Evolutionary conservation across 2,797 vertebrate species (phyloP).

Genomic region (Silurus lanzhouensis): DNA sequence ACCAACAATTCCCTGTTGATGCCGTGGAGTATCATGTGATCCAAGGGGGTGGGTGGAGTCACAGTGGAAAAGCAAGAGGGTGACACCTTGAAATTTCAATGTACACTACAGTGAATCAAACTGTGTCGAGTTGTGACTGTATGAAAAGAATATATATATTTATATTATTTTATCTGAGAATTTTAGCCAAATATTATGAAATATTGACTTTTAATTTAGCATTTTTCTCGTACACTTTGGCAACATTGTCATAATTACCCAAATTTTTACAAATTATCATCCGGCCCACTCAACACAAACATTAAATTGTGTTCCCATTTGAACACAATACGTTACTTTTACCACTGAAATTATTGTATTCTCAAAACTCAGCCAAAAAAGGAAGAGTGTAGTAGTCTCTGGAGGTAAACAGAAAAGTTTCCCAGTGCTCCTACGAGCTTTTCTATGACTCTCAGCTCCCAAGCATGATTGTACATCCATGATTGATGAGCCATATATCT

Average conservation of each 20-base stretch:
- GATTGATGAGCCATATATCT: constrained; percentile 42
- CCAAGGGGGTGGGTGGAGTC: background rate
- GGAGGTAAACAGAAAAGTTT: constrained; percentile 11
- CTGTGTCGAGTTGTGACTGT: constrained; percentile 2
- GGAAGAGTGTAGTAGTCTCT: background rate
- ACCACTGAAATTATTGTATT: background rate
- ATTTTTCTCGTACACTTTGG: background rate
- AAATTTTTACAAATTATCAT: too few relatives aligned
- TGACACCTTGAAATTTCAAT: background rate
- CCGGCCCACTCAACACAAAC: background rate
- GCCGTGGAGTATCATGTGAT: constrained; percentile 16
- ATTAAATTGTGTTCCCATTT: background rate
- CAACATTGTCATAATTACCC: background rate
- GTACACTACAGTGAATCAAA: background rate
- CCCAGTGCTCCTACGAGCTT: background rate
- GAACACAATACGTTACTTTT: background rate
- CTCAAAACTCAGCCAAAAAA: background rate
- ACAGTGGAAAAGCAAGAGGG: background rate
- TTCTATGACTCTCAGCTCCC: constrained; percentile 4
- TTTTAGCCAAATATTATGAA: background rate
- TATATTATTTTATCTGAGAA: background rate
- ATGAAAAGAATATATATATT: background rate
- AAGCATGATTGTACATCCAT: constrained; percentile 20
- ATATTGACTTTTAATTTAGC: background rate
- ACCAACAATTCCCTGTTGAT: constrained; percentile 1